Evolutionary conservation across 1,140 invertebrate genomes (phyloP).

Genomic region (Temnothorax curvispinosus): DNA sequence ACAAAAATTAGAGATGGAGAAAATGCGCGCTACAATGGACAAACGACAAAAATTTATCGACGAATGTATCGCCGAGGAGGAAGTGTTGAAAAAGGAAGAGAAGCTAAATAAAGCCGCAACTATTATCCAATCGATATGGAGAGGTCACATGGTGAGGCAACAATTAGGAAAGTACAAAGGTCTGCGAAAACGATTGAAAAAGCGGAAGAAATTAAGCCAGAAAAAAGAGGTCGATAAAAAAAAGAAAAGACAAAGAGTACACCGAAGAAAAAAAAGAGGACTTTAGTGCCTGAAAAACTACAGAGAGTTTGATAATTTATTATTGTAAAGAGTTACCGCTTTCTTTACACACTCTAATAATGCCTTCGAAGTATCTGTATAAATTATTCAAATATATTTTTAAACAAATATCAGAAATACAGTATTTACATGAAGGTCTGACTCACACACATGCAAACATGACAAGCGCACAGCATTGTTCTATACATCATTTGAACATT

Average conservation of each 20-base stretch:
- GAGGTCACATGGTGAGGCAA: constrained; percentile 79
- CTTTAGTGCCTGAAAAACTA: background rate
- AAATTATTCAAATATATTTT: constrained; percentile 85
- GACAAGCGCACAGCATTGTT: constrained; percentile 72
- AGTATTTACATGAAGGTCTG: constrained; percentile 83
- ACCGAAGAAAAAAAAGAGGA: constrained; percentile 7
- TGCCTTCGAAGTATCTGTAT: constrained; percentile 76
- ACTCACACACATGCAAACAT: constrained; percentile 78
- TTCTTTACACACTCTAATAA: constrained; percentile 23
- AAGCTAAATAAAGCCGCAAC: constrained; percentile 72
- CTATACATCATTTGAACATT: constrained; percentile 53
- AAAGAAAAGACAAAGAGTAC: background rate
- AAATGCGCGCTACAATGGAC: constrained; percentile 62
- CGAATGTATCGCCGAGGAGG: constrained; percentile 62
- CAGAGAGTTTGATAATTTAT: constrained; percentile 1
- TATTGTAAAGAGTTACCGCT: background rate
- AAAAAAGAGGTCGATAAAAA: background rate
- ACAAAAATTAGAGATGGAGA: constrained; percentile 68
- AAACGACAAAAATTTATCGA: constrained; percentile 73
- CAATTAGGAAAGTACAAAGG: constrained; percentile 72
- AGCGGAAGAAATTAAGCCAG: constrained; percentile 63
- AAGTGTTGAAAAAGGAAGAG: constrained; percentile 56
- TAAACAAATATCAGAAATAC: constrained; percentile 83
- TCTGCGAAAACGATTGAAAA: constrained; percentile 58
- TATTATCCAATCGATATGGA: constrained; percentile 78